Conservation (phyloP, 2,113 vertebrate species). For the Indicator maculatus region DNA sequence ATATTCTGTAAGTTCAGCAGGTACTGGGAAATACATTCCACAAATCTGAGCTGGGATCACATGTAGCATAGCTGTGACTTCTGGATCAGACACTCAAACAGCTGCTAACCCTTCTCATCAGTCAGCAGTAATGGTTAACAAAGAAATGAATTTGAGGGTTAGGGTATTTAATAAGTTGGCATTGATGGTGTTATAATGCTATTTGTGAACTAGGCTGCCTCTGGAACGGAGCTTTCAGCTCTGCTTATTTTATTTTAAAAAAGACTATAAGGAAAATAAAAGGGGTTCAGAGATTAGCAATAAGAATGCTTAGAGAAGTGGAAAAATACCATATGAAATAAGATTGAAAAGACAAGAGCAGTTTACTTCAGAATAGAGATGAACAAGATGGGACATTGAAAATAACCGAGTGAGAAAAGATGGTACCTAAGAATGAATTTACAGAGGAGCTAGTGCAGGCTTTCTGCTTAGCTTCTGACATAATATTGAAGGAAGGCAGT, state of each 20-base stretch:
- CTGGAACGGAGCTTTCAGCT: conserved; percentile 16
- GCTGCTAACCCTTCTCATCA: background rate
- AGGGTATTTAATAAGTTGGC: conserved; percentile 19
- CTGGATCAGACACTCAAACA: background rate
- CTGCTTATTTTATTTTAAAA: conserved; percentile 20
- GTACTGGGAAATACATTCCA: background rate
- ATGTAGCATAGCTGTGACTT: background rate
- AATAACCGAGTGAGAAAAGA: background rate
- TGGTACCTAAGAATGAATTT: background rate
- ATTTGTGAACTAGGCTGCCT: background rate
- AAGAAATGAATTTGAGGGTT: background rate
- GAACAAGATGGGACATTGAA: conserved; percentile 47
- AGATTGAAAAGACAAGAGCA: conserved; percentile 60
- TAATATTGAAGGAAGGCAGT: background rate
- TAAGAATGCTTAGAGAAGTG: conserved; percentile 49
- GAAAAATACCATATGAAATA: conserved; percentile 37
- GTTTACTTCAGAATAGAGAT: conserved; percentile 38
- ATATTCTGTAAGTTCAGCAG: background rate
- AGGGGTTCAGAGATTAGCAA: background rate
- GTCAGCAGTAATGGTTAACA: background rate
- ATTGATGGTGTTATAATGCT: conserved; percentile 29
- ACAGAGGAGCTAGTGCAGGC: background rate
- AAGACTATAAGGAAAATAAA: background rate
- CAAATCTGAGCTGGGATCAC: background rate
- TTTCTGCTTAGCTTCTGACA: conserved; percentile 5